Base-by-base conservation (phyloP, 1,140 invertebrate genomes). In the Pogonomyrmex barbatus region DNA sequence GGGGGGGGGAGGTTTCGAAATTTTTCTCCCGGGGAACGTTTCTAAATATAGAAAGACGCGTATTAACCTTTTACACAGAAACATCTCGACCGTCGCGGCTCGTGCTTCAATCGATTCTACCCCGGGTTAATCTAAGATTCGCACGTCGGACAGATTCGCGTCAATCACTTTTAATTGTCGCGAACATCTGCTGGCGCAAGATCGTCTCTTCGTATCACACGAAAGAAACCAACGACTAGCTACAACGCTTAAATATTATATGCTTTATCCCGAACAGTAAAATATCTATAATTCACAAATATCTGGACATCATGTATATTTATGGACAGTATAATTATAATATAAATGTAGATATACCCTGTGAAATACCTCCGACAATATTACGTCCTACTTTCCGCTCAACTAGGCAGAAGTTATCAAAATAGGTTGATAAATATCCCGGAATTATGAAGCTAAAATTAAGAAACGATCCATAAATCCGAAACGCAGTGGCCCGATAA, bases 81-180 rank as follows among this genome's bases (percentile, higher is more conserved):
- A 42, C 67, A 60, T 63, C 77, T 33, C 65, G 81, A 50, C n/a
- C 45, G n/a, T 9, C 77, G 65, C 1, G 39, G 60, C 24, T 63
- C 52, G 82, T 71, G 58, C 75, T 45, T 70, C 2, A 62, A 24
- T 76, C 62, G 70, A 52, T 56, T 70, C 60, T 86, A 65, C 65
- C 62, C 65, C 30, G 87, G 70, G 63, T 71, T 65, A 87, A 87
- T 88, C 63, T 81, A 62, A 65, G 52, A 85, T 88, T 87, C 78
- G 56, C 42, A 70, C 73, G 63, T n/a, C 85, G 39, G 36, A 77
- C 81, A 89, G 71, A 92, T 88, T 90, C 86, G 81, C 84, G 86
- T 87, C 89, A 92, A 93, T 92, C 89, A 88, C 76, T 87, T 91
- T 90, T 91, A 92, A 93, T 93, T 91, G 90, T 85, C 65, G 62